These are phyloP conservation scores for Montipora foliosa DNA, from an alignment of 64 coral and sea anemone species.

Conservation along the genomic window DNA sequence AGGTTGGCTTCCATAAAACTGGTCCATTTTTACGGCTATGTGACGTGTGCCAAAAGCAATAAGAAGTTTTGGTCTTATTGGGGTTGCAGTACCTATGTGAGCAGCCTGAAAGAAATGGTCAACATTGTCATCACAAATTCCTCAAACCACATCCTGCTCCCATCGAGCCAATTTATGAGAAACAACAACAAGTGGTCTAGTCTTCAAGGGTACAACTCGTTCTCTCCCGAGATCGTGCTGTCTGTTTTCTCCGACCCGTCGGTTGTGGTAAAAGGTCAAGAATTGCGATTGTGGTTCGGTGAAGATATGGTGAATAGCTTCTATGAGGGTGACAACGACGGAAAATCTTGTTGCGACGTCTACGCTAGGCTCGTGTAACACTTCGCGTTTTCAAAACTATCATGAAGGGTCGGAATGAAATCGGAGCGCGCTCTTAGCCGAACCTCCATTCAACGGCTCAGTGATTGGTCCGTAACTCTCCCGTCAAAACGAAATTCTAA, in stretches of 20 bases:
- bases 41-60: background rate
- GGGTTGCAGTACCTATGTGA: background rate
- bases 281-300: background rate
- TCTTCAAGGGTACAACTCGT: background rate
- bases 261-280: background rate
- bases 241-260: background rate
- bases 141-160: background rate
- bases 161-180: background rate
- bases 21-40: constrained; percentile 2
- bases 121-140: background rate
- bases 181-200: background rate
- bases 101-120: background rate
- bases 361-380: background rate
- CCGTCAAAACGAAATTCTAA: too few species aligned
- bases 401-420: too few species aligned
- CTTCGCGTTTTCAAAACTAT: too few species aligned
- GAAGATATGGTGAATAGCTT: background rate
- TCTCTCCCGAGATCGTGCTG: background rate
- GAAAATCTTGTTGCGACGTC: background rate
- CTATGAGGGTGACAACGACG: background rate
- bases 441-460: too few species aligned
- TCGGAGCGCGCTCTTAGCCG: too few species aligned
- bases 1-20: constrained; percentile 17
- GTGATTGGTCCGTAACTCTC: too few species aligned
- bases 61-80: background rate